Evolutionary conservation across 2,113 vertebrate species (phyloP), one percentile per base, ranked within the genome.

Genomic region (Scomber colias): DNA sequence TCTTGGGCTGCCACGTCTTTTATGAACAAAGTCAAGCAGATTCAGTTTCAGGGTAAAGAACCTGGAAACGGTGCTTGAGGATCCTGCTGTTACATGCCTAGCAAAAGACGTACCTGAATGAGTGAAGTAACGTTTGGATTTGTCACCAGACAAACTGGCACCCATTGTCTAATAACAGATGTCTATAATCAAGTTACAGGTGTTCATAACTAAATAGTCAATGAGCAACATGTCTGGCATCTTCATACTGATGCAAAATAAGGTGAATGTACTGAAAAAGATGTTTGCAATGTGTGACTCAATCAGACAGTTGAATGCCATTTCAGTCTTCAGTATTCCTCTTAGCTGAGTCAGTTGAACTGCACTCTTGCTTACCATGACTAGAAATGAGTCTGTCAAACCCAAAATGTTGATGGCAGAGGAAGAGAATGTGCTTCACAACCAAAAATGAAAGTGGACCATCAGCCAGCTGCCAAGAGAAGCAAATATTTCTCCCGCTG

Each of bases 71-170:
- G 19, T 11, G 13, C 60, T 55, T 2, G 12, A 57, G 27, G 55
- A 64, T 75, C 87, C 31, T 91, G 89, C 78, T 72, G 71, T 50
- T 86, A 71, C 91, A 87, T 64, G 87, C 76, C 67, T 40, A 45
- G 44, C 35, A 73, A 68, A 76, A 24, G 40, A 74, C 70, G 59
- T 51, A 78, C 71, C 27, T 73, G 56, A 30, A 65, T 12, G 19
- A 57, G 54, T 45, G 19, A 84, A 70, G 57, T 57, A 68, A 35
- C 71, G 24, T 79, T 76, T 68, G 11, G 46, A 77, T 90, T 82
- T 85, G 89, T 91, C 88, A 84, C 70, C 63, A 87, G 87, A 90
- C 81, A 84, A 66, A 61, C 57, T 76, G 83, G 75, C 84, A 87
- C 87, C 78, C 44, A 40, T 71, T 67, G 62, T 45, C n/a, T 50